phyloP scores from a whole-genome alignment of 1,140 invertebrate genomes.

The Dreissena rostriformis region DNA sequence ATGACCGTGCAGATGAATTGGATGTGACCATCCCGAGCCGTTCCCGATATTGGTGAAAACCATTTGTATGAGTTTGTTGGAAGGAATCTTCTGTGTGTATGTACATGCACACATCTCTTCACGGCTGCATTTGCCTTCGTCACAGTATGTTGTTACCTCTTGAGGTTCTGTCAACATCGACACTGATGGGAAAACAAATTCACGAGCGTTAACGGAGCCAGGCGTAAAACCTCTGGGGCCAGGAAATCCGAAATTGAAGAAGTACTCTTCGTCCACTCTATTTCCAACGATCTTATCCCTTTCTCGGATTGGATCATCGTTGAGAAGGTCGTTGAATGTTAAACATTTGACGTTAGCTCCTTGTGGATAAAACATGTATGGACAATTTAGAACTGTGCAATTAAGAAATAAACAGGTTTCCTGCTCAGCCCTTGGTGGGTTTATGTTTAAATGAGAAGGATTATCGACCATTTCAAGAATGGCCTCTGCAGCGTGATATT shows the following conservation, averaged over 20 bases:
- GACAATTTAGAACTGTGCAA: constrained; percentile 20
- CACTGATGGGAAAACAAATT: constrained; percentile 33
- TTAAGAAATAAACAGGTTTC: neutral
- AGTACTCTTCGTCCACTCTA: constrained; percentile 37
- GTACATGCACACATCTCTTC: constrained; percentile 56
- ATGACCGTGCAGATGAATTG: constrained; percentile 64
- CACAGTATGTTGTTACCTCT: constrained; percentile 28
- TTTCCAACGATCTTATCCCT: neutral
- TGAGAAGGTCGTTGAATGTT: constrained; percentile 42
- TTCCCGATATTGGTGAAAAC: constrained; percentile 58
- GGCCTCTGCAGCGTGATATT: constrained; percentile 31
- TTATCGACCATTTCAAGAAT: neutral
- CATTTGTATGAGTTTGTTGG: constrained; percentile 53
- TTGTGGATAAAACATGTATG: neutral
- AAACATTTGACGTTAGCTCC: constrained; percentile 4
- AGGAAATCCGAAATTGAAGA: constrained; percentile 64
- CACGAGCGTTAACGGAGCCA: constrained; percentile 58
- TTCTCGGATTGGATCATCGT: constrained; percentile 30
- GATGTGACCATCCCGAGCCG: constrained; percentile 62
- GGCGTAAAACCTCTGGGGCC: constrained; percentile 37
- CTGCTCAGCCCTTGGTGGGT: neutral
- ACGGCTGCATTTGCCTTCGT: constrained; percentile 32
- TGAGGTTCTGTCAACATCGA: constrained; percentile 45
- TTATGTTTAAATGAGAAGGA: neutral
- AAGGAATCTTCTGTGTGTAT: constrained; percentile 43